These are phyloP conservation scores for Trichopoda pennipes DNA, from an alignment of 2,888 invertebrate species.

Conservation along the genomic window DNA sequence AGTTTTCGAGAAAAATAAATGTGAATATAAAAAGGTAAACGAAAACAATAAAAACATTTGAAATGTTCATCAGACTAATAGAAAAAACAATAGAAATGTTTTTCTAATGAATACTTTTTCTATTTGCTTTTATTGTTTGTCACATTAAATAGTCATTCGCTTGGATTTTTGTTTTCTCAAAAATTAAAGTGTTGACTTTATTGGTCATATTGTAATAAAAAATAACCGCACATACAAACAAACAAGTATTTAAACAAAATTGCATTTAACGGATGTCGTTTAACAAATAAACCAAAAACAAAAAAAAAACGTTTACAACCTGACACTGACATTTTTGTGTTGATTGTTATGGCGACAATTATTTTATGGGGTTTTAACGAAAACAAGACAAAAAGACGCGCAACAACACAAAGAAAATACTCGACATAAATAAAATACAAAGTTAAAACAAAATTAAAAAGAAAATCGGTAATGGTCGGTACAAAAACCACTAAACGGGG, in stretches of 20 bases:
- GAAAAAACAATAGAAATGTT: conserved; percentile 44
- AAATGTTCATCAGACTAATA: conserved; percentile 29
- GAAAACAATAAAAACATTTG: conserved; percentile 1
- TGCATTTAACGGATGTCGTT: conserved; percentile 37
- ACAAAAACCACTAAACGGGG: too few species aligned
- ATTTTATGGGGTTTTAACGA: conserved; percentile 35
- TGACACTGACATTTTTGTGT: conserved; percentile 49
- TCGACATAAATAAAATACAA: not conserved
- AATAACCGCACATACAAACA: not conserved
- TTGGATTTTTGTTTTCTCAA: conserved; percentile 11
- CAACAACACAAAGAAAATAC: not conserved
- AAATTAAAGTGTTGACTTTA: conserved; percentile 23
- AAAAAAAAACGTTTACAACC: too few species aligned
- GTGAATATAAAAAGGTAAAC: not conserved
- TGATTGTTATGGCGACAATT: conserved; percentile 61
- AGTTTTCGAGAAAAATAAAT: not conserved
- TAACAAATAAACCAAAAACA: conserved; percentile 32
- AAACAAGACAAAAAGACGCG: conserved; percentile 4
- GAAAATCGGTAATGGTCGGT: not conserved
- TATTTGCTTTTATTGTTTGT: conserved; percentile 13
- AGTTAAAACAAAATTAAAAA: not conserved
- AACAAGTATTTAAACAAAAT: not conserved
- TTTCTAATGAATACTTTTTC: conserved; percentile 1
- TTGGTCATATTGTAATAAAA: not conserved
- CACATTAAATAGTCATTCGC: conserved; percentile 33